Conservation (phyloP, 2,888 invertebrate species). For the Theretra japonica region DNA sequence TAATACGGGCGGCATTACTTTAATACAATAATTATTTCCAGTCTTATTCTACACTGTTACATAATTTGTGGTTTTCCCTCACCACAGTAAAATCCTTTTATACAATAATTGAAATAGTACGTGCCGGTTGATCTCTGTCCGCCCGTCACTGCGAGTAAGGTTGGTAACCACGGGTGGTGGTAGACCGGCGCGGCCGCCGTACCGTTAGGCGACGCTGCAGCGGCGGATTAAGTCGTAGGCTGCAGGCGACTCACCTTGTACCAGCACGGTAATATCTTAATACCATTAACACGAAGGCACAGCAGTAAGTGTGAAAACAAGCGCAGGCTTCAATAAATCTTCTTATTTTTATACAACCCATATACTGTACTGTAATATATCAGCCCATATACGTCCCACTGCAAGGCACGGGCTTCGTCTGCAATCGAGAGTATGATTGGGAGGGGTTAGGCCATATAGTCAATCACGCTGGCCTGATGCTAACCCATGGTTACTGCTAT, state of each 20-base stretch:
- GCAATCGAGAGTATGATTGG: too few relatives aligned
- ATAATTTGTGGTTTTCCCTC: not conserved
- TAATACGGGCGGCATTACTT: too few relatives aligned
- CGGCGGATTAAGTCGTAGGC: constrained; percentile 4
- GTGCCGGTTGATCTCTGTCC: constrained; percentile 9
- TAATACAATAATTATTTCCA: not conserved
- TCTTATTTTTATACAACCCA: not conserved
- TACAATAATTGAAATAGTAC: not conserved
- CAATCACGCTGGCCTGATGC: too few relatives aligned
- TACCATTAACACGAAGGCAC: not conserved
- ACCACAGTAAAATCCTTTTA: not conserved
- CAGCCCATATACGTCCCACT: too few relatives aligned
- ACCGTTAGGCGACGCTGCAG: constrained; percentile 14
- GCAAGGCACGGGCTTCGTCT: too few relatives aligned
- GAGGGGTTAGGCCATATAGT: too few relatives aligned
- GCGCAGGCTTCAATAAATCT: not conserved
- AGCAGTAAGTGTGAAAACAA: not conserved
- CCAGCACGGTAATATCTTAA: not conserved
- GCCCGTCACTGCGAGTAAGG: not conserved
- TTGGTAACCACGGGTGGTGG: constrained; percentile 12
- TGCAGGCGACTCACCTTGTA: constrained; percentile 1
- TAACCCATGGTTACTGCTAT: too few relatives aligned
- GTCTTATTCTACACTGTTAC: not conserved
- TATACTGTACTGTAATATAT: too few relatives aligned
- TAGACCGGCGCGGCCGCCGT: not conserved